Percentiles rank a stretch among this genome's conserved stretches.
phyloP scores from a whole-genome alignment of 2,113 vertebrate species.

The Potamarius usumacintae region DNA sequence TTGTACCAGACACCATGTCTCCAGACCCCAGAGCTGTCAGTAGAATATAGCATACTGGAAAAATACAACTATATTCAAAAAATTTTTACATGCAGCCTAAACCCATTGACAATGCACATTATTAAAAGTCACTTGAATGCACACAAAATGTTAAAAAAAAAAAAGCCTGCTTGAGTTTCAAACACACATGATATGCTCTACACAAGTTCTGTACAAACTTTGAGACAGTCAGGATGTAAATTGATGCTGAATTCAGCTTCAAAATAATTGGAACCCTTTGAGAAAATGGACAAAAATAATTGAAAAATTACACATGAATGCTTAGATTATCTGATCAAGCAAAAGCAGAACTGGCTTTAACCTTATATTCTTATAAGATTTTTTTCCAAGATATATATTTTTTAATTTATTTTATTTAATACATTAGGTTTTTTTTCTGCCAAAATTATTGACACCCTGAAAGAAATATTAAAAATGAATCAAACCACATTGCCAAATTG shows the following conservation, averaged over 20 bases:
- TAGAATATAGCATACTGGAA: background rate
- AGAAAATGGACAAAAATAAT: background rate
- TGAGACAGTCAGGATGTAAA: background rate
- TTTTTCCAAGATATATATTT: no score
- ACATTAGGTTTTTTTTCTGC: background rate
- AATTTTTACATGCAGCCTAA: background rate
- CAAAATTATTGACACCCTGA: background rate
- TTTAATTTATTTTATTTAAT: no score
- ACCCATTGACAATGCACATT: background rate
- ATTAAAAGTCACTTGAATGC: background rate
- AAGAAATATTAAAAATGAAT: background rate
- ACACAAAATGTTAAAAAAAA: background rate
- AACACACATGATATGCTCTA: background rate
- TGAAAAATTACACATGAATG: background rate
- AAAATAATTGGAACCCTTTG: background rate
- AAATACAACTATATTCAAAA: background rate
- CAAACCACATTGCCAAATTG: background rate
- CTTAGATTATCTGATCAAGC: background rate
- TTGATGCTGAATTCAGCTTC: background rate
- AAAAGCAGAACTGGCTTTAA: background rate
- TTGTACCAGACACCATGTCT: background rate
- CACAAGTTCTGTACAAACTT: background rate
- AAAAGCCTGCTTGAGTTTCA: background rate
- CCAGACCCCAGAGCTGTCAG: background rate
- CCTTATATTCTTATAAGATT: background rate